Conservation (phyloP, 2,113 vertebrate species). For the Naja naja region DNA sequence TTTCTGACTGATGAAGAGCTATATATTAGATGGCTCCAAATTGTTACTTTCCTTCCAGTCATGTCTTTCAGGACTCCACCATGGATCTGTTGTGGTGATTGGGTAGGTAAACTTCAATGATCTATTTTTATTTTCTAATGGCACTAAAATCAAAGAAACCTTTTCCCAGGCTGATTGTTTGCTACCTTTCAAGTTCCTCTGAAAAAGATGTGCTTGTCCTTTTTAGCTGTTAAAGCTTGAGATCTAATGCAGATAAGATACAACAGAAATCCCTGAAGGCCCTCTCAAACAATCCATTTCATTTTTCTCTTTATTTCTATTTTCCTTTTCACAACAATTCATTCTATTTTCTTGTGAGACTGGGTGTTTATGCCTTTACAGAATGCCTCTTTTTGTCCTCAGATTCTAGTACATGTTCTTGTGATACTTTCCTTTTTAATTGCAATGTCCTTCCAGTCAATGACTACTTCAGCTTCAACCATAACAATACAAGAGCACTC, state of each 20-base stretch:
- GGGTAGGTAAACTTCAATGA: conserved; percentile 62
- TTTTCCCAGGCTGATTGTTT: neutral
- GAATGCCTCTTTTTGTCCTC: neutral
- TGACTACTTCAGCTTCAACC: too few relatives aligned
- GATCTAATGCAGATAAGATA: neutral
- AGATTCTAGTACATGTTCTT: neutral
- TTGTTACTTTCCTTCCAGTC: conserved; percentile 84
- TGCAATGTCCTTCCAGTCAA: too few relatives aligned
- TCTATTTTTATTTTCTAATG: neutral
- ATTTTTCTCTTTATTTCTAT: neutral
- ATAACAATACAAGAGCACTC: too few relatives aligned
- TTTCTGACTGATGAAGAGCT: conserved; percentile 75
- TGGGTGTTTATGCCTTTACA: neutral
- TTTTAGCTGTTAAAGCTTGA: neutral
- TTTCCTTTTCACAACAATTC: neutral
- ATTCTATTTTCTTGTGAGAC: neutral
- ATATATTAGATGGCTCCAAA: conserved; percentile 87
- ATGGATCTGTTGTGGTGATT: conserved; percentile 78
- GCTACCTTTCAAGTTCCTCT: neutral
- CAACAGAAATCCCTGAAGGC: neutral
- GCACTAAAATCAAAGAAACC: neutral
- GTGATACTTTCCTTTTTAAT: neutral
- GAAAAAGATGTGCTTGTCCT: neutral
- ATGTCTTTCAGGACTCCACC: conserved; percentile 84
- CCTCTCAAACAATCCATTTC: neutral